Conservation (phyloP, 2,888 invertebrate species). For the Lycocerus yunnanus region DNA sequence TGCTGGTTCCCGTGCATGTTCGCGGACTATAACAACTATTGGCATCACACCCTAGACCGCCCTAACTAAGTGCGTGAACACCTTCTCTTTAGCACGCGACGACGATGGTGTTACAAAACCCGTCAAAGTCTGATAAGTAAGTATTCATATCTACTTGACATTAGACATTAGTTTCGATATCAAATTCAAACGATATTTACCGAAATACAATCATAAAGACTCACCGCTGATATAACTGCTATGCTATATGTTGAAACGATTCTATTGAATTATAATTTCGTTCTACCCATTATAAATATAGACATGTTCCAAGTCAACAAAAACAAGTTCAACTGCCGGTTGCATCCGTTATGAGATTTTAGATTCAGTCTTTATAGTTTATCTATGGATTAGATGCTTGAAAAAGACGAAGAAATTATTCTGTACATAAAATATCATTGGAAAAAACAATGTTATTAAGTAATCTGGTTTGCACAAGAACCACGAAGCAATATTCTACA, state of each 20-base stretch:
- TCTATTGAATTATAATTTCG: slow-evolving; percentile 28
- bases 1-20: slow-evolving; percentile 45
- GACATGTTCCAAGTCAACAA: slow-evolving; percentile 19
- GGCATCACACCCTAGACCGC: slow-evolving; percentile 41
- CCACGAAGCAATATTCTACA: not conserved
- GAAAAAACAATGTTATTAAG: slow-evolving; percentile 3
- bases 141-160: slow-evolving; percentile 1
- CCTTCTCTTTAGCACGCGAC: slow-evolving; percentile 38
- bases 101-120: slow-evolving; percentile 27
- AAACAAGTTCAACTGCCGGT: slow-evolving; percentile 24
- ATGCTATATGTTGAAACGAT: slow-evolving; percentile 15
- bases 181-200: not conserved
- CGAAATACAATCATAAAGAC: slow-evolving; percentile 19
- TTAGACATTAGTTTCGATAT: not conserved
- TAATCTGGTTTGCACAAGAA: slow-evolving; percentile 6
- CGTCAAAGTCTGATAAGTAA: slow-evolving; percentile 18
- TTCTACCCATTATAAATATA: slow-evolving; percentile 31
- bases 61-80: slow-evolving; percentile 42
- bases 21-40: slow-evolving; percentile 40
- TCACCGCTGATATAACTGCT: slow-evolving; percentile 20
- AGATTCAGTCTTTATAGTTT: slow-evolving; percentile 26
- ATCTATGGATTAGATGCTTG: slow-evolving; percentile 21
- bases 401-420: slow-evolving; percentile 18
- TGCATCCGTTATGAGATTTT: slow-evolving; percentile 16
- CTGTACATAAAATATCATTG: not conserved